A percentile compares a stretch with the other conserved stretches of the same genome.
These are phyloP conservation scores for Xenus cinereus DNA, from an alignment of 2,113 vertebrate species.

Conservation along the genomic window DNA sequence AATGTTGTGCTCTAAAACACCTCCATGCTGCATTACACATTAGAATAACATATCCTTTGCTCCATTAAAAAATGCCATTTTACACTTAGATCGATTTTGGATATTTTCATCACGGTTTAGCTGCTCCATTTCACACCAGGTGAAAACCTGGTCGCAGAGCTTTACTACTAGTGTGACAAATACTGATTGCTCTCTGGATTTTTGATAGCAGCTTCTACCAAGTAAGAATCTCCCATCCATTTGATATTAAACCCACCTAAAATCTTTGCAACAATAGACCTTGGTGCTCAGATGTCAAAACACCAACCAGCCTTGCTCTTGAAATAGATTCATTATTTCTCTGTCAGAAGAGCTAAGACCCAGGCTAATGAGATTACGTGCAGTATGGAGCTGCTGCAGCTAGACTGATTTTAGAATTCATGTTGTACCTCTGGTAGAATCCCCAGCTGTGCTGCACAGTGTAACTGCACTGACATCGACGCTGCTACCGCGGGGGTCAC, in stretches of 20 bases:
- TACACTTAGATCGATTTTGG: background rate
- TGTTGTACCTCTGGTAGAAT: background rate
- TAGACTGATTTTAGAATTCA: background rate
- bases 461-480: fast-evolving
- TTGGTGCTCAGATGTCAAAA: background rate
- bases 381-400: background rate
- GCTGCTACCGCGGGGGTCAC: background rate
- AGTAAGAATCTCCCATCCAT: background rate
- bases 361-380: background rate
- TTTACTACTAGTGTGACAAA: background rate
- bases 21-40: background rate
- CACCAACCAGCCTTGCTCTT: background rate
- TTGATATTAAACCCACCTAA: background rate
- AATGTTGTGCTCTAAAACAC: background rate
- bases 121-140: background rate
- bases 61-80: background rate
- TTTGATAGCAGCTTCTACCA: background rate
- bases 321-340: background rate
- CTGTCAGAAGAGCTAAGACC: background rate
- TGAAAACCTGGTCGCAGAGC: background rate
- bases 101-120: background rate
- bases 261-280: background rate
- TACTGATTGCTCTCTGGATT: background rate
- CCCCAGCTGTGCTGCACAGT: background rate
- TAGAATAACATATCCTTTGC: background rate